Base-by-base conservation (phyloP, 2,888 invertebrate genomes). In the Pollenia griseotomentosa region DNA sequence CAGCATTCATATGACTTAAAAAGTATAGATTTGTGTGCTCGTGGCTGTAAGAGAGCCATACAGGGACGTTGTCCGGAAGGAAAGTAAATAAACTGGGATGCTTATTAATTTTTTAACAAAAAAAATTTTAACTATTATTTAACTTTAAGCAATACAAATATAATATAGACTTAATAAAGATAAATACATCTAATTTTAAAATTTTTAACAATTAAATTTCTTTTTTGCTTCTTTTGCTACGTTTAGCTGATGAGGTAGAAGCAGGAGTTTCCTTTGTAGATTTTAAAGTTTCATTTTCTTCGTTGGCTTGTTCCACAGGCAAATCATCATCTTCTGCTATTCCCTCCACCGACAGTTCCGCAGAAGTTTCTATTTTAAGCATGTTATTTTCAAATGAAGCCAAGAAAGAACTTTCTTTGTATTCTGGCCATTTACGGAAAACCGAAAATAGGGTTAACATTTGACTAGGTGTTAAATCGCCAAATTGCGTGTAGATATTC, bases 401-500 rank as follows among this genome's bases (percentile, higher is more conserved):
- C 85, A 95, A 93, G 91, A 96, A 96, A 14, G 95, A 94, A 89
- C 96, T 96, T 77, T 95, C 95, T 12, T 94, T 93, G 90, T 95
- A 97, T 89, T 95, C 95, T 2, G 96, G 95, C 95, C 96, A 96
- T 42, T 89, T 89, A 0, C 92, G 91, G 88, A 94, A 96, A 93
- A 94, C 94, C 89, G 94, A 94, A 90, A 96, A 97, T 2, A 97
- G 91, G 11, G 95, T 94, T 14, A 96, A 90, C 90, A 96, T 94
- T 92, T 97, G 95, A 65, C 92, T 90, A 0, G 96, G 95, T 65
- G 92, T 94, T 9, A 97, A 93, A 89, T 97, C 96, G 0, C 96
- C 95, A 91, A 96, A 97, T 91, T 95, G 94, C 0, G 96, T 97
- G 90, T 95, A 97, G 89, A 97, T 96, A 81, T 95, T 95, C 89